Evolutionary conservation across 23 tunicate species (phyloP), one percentile per base, ranked within the genome.

Genomic region (Styela plicata): DNA sequence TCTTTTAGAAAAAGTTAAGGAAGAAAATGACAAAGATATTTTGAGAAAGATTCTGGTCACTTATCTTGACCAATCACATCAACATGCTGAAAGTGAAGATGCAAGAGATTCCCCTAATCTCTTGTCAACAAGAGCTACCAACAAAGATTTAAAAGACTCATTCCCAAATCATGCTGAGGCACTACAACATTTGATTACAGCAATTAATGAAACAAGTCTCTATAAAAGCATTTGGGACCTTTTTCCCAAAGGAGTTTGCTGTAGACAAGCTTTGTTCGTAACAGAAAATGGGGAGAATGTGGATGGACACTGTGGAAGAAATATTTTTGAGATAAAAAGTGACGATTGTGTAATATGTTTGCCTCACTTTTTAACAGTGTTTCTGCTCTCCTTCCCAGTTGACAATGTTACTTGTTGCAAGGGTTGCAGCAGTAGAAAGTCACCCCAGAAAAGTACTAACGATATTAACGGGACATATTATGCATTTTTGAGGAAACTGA

Each of bases 101-200:
- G 81, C 57, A 44, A 44, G 57, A 44, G 57, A 44, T 44, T 44
- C 1, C 17, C 37, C 64, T 17, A 52, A 44, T 21, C 37, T 76
- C n/a, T 29, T 76, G 81, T 33, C 81, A 76, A 10, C 44, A 0
- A 25, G 66, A 27, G 64, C 37, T 10, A 76, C 81, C 10, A 36
- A 70, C 64, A 34, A 53, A 1, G 66, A 86, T 5, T 22, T 91
- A 27, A 78, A 82, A 30, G 22, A 33, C 20, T 36, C 75, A 31
- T 78, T 89, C 1, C 90, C 90, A 2, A 87, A 86, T 30, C 97
- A 91, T 63, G 87, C 80, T 63, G 69, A 78, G 25, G 90, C 97
- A 17, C 77, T 91, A 2, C 24, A 24, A 2, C 1, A 66, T 10
- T 82, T 91, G 36, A 69, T 91, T 21, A 62, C 64, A 63, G 82